Conservation (phyloP, 2,113 vertebrate species). For the Oncorhynchus clarkii region DNA sequence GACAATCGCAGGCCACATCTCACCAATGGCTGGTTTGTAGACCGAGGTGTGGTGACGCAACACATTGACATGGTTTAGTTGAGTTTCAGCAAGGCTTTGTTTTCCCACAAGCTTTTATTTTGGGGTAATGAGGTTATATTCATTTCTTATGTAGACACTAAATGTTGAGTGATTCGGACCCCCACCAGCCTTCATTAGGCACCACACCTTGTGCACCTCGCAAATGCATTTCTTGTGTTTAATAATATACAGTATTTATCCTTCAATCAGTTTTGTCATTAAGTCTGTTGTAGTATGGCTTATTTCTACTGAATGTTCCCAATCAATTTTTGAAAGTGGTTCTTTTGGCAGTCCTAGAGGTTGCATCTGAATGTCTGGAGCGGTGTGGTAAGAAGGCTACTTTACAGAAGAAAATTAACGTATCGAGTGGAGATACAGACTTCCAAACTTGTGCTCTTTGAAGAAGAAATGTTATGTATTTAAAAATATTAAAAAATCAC, state of each 20-base stretch:
- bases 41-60: conserved; percentile 37
- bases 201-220: conserved; percentile 58
- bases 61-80: conserved; percentile 51
- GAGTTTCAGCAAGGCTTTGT: neutral
- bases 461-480: conserved; percentile 17
- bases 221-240: conserved; percentile 54
- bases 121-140: conserved; percentile 34
- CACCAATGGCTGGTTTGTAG: conserved; percentile 54
- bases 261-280: conserved; percentile 38
- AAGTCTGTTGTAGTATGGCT: conserved; percentile 53
- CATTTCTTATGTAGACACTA: too few species aligned
- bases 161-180: neutral
- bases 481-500: conserved; percentile 30
- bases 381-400: conserved; percentile 22
- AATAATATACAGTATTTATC: conserved; percentile 49
- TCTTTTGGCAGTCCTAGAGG: conserved; percentile 49
- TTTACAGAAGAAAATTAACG: neutral
- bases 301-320: conserved; percentile 60
- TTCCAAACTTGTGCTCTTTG: conserved; percentile 41
- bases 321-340: conserved; percentile 28
- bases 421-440: neutral
- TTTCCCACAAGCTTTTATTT: neutral
- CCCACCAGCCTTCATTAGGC: conserved; percentile 33
- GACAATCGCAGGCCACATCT: conserved; percentile 69
- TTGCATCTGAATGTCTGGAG: conserved; percentile 60